Evolutionary conservation across 37 sponge, comb jelly and placozoan genomes (phyloP).

Genomic region (Dysidea cf. avara): DNA sequence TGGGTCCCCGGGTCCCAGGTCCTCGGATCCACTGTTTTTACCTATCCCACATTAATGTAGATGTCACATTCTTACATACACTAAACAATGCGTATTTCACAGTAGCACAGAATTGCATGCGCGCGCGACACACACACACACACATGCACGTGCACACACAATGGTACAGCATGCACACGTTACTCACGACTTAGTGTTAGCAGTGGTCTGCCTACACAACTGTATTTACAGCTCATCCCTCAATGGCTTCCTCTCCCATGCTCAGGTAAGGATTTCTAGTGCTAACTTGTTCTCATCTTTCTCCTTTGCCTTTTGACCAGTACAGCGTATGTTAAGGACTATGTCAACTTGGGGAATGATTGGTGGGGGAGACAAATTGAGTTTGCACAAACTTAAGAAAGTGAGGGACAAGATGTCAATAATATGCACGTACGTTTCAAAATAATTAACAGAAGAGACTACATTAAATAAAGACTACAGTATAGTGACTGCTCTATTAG

Average conservation of each 20-base stretch:
- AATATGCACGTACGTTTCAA: not conserved
- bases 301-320: too few relatives aligned
- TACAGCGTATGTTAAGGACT: not conserved
- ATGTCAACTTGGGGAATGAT: too few relatives aligned
- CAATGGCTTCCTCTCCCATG: slow-evolving; percentile 76
- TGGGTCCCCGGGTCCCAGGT: too few relatives aligned
- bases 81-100: too few relatives aligned
- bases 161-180: too few relatives aligned
- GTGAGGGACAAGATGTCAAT: not conserved
- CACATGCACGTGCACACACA: too few relatives aligned
- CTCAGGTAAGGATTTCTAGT: slow-evolving; percentile 56
- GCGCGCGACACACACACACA: too few relatives aligned
- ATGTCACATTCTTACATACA: too few relatives aligned
- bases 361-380: too few relatives aligned
- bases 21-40: too few relatives aligned
- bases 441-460: not conserved
- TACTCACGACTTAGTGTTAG: slow-evolving; percentile 72
- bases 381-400: not conserved
- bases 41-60: too few relatives aligned
- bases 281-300: slow-evolving; percentile 40
- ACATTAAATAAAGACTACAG: not conserved
- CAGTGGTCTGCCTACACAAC: slow-evolving; percentile 84
- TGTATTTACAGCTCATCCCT: slow-evolving; percentile 91
- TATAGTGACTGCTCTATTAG: not conserved
- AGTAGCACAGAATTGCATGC: too few relatives aligned